Base-by-base conservation (phyloP, 2,797 vertebrate species). In the Distichodus sexfasciatus region DNA sequence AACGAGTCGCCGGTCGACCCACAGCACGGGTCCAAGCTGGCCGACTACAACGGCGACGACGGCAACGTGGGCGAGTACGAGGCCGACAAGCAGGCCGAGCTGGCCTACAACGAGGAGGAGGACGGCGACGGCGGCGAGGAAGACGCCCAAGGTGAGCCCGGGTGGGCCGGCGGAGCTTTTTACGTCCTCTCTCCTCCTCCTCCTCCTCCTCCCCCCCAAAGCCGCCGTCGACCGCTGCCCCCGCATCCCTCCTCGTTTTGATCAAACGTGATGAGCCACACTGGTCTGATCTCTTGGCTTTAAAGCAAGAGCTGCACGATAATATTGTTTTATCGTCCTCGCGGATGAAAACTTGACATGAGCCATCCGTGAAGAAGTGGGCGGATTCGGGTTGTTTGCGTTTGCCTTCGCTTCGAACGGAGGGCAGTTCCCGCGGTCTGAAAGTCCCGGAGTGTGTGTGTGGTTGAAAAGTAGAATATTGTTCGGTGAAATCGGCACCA, bases 31-130 rank as follows among this genome's bases (percentile, higher is more conserved):
- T 98, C 96, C 94, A 98, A 98, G 92, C 91, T 99, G 87, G 97
- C 97, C 89, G 97, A 99, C 94, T 99, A 99, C 93, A 99, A 99
- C 88, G 97, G 97, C 95, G 97, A 99, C 82, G 97, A 98, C 90
- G 97, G 97, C 87, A 99, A 99, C 92, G 97, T 98, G 92, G 97
- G 97, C 94, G 97, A 99, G 93, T 99, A 99, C 83, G 97, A 99
- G 94, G 96, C 95, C 81, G 97, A 99, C 96, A 99, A 99, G 92
- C 97, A 99, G 95, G 97, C 97, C 29, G 97, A 99, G 88, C 95
- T 99, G 93, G 97, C 96, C 90, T 99, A 99, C 96, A 99, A 99
- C 96, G 97, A 99, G 95, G 97, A 99, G 95, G 97, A 99, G 94
- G 97, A 99, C 94, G 97, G 97, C 93, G 97, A 99, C 94, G 97